Base-by-base conservation (phyloP, 2,113 vertebrate species). In the Capricornis sumatraensis region DNA sequence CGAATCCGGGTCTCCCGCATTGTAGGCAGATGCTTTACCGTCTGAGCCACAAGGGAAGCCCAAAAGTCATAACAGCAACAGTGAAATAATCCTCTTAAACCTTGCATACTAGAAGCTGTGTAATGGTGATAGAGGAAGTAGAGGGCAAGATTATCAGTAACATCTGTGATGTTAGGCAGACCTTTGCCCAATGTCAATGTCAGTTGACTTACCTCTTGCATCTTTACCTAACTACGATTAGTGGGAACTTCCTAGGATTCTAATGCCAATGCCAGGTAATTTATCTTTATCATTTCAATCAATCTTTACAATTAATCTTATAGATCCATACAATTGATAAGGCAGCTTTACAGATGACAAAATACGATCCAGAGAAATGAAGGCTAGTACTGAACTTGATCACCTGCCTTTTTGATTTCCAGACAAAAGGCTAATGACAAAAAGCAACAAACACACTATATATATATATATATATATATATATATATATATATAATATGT, bases 341-440 rank as follows among this genome's bases (percentile, higher is more conserved):
- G 60, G 10, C 28, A 60, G 36, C 53, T 93, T 90, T 55, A 74
- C 53, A 94, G 52, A 50, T 7, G 16, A 91, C 21, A 87, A 67
- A 86, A 96, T 81, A 82, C n/a, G 30, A 92, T 57, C 36, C 30
- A 87, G 52, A 94, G 53, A 92, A n/a, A 82, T 33, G 67, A 16
- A 90, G 27, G 30, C 21, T 64, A 92, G 16, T 71, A 85, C 9
- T 64, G 28, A 53, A 67, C 27, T 83, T 27, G 85, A 53, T 36
- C 71, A 89, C 27, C 71, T 60, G 12, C 13, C 45, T 93, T 40
- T 88, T 57, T 16, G 33, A 95, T 62, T 79, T 81, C 30, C 30
- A 86, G 50, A 71, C 76, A 58, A 81, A 87, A 96, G 33, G 50
- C 19, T 60, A 85, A 40, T 78, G 10, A 79, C 81, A 91, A 93